phyloP scores from a whole-genome alignment of 2,888 invertebrate genomes.

The Tenthredo scrophulariae region DNA sequence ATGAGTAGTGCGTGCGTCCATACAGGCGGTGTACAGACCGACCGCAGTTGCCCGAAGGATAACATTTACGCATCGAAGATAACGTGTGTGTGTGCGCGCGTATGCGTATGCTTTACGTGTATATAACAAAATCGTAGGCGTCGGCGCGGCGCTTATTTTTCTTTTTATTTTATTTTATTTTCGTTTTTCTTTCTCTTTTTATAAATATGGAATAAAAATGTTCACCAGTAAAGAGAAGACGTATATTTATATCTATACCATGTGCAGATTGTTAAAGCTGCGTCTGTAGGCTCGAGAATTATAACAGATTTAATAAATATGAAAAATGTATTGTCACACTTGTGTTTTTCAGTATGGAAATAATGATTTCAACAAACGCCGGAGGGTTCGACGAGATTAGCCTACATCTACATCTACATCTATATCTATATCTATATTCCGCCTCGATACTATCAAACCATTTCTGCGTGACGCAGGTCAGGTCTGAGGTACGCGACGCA shows the following conservation, averaged over 20 bases:
- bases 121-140: neutral
- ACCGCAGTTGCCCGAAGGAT: neutral
- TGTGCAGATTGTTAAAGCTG: too few relatives aligned
- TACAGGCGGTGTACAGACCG: neutral
- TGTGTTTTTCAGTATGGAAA: neutral
- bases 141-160: neutral
- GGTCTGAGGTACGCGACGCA: slow-evolving; percentile 36
- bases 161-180: too few relatives aligned
- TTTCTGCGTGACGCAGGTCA: slow-evolving; percentile 52
- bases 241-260: neutral
- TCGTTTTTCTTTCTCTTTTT: too few relatives aligned
- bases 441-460: slow-evolving; percentile 30
- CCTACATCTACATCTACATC: neutral
- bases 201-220: neutral
- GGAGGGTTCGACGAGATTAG: neutral
- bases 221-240: neutral
- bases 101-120: too few relatives aligned
- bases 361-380: neutral
- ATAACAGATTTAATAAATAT: neutral
- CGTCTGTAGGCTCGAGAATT: neutral
- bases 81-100: neutral
- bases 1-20: neutral
- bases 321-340: neutral
- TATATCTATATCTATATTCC: neutral
- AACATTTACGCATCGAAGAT: neutral